A percentile compares a stretch with the other conserved stretches of the same genome.
These are phyloP conservation scores for Opisthocomus hoazin DNA, from an alignment of 2,113 vertebrate genomes.

Conservation along the genomic window DNA sequence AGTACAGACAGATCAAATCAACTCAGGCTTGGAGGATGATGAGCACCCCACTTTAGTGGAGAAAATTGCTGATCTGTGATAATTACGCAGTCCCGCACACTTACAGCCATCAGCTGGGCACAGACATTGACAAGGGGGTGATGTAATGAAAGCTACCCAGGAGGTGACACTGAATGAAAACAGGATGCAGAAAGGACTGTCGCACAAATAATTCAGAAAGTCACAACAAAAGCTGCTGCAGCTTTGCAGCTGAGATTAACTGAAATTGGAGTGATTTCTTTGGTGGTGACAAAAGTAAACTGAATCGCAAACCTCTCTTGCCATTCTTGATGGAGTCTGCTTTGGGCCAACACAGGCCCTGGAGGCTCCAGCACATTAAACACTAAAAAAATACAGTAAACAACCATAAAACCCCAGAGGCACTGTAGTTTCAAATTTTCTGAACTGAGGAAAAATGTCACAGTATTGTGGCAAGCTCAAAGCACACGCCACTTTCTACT, in stretches of 20 bases:
- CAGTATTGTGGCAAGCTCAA: neutral
- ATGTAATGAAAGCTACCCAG: neutral
- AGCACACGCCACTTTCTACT: neutral
- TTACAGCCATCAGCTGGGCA: neutral
- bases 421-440: neutral
- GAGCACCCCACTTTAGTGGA: neutral
- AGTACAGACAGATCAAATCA: neutral
- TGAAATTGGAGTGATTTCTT: neutral
- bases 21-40: neutral
- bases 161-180: neutral
- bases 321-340: neutral
- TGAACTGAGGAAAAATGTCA: neutral
- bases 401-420: neutral
- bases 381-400: neutral
- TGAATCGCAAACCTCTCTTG: neutral
- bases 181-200: neutral
- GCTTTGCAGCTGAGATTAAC: neutral
- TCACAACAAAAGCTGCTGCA: neutral
- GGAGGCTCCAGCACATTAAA: neutral
- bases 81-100: neutral
- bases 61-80: neutral
- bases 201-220: neutral
- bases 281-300: neutral
- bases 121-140: neutral
- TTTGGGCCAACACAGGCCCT: neutral